Evolutionary conservation across 2,888 invertebrate genomes (phyloP), one percentile per base, ranked within the genome.

Genomic region (Apotomis betuletana): DNA sequence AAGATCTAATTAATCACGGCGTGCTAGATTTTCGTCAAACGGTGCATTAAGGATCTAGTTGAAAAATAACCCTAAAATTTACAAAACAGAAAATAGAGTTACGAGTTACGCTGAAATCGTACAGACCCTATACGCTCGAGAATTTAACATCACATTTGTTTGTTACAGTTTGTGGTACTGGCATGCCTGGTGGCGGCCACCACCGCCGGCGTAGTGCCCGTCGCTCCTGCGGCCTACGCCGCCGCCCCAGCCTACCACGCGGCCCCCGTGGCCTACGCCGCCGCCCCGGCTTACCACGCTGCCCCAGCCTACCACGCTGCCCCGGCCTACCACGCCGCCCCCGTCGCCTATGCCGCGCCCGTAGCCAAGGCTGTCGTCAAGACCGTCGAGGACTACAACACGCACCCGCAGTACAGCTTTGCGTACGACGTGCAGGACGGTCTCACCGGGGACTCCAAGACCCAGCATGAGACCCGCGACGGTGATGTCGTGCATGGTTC

Each of bases 381-480:
- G 6, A 6, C 82, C 75, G 88, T 84, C 6, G 89, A 70, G 84
- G 91, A 77, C 81, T 90, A 85, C 84, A 89, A 85, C 71, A 82
- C 55, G 78, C 89, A 79, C 85, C 91, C 70, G 79, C 93, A 93
- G 81, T 94, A 94, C 89, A 91, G 90, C 80, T 94, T 91, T 86
- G 90, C 93, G 0, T 94, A 94, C 83, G 94, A 94, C 76, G 94
- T 94, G 10, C 94, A 94, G 78, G 94, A 94, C 77, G 86, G 90
- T 75, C 85, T 94, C 63, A 94, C 94, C 70, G 93, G 94, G 5
- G 94, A 94, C 85, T 87, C 85, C 75, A 92, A 92, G 84, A 82
- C 81, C 77, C 92, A 92, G 77, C 92, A 92, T 79, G 92, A 92
- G 79, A 87, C 79, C 77, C 91, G 92, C 78, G 88, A 91, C 73